Percentiles rank a stretch among this genome's conserved stretches.
These are phyloP conservation scores for Lacerta agilis DNA, from an alignment of 2,797 vertebrate genomes.

Conservation along the genomic window DNA sequence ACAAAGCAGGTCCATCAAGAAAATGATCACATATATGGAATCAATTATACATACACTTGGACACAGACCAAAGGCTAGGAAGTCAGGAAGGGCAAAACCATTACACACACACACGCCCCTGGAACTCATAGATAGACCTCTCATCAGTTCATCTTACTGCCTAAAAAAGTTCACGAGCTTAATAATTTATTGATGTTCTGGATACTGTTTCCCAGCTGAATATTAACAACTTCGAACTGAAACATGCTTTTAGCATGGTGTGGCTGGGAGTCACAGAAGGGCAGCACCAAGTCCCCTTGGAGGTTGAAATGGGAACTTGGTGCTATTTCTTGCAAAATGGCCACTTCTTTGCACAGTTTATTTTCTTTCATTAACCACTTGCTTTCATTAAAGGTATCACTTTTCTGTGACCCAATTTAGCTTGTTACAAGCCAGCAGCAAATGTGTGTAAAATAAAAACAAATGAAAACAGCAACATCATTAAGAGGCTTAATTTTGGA, in stretches of 20 bases:
- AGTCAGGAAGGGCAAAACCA: conserved; percentile 90
- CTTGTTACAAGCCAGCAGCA: conserved; percentile 65
- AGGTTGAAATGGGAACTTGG: conserved; percentile 81
- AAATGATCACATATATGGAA: conserved; percentile 95
- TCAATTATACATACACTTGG: conserved; percentile 99
- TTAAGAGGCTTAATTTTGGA: conserved; percentile 44
- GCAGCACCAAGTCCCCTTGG: conserved; percentile 83
- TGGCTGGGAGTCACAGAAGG: conserved; percentile 76
- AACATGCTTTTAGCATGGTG: conserved; percentile 89
- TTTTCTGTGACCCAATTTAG: conserved; percentile 80
- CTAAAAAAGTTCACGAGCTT: conserved; percentile 99
- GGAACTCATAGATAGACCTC: conserved; percentile 95
- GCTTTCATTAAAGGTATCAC: conserved; percentile 85
- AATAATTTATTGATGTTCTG: conserved; percentile 99
- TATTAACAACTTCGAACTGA: conserved; percentile 99
- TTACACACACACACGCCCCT: conserved; percentile 85
- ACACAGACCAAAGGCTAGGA: conserved; percentile 93
- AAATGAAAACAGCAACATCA: not conserved
- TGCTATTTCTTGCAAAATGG: conserved; percentile 77
- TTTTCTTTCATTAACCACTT: conserved; percentile 88
- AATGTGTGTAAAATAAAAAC: conserved; percentile 72
- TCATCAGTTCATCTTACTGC: conserved; percentile 99
- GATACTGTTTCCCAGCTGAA: conserved; percentile 99
- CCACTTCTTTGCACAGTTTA: conserved; percentile 79
- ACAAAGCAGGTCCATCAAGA: conserved; percentile 99